These are phyloP conservation scores for Colostygia pectinataria DNA, from an alignment of 2,888 invertebrate genomes.

Conservation along the genomic window DNA sequence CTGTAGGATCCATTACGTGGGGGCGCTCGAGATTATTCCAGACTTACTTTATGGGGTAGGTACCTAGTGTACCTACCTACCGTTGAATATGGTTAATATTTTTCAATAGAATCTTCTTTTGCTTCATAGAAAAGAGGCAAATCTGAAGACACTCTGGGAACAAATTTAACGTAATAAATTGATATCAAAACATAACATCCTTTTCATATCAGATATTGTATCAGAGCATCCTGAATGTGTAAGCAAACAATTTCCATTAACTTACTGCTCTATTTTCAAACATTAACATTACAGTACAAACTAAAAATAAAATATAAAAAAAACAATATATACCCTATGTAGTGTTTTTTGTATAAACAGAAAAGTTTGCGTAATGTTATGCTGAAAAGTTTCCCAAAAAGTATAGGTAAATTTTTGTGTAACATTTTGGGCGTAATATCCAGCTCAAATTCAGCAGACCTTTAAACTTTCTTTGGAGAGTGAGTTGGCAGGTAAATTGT, in stretches of 20 bases:
- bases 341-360: no score
- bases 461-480: slow-evolving; percentile 26
- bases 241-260: slow-evolving; percentile 1
- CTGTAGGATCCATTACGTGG: slow-evolving; percentile 65
- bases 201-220: slow-evolving; percentile 7
- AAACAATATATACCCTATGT: no score
- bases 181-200: slow-evolving; percentile 3
- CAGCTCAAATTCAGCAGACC: slow-evolving; percentile 10
- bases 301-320: no score
- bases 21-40: slow-evolving; percentile 54
- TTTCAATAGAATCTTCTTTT: slow-evolving; percentile 37
- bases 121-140: slow-evolving; percentile 23
- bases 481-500: slow-evolving; percentile 32
- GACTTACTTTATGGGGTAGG: slow-evolving; percentile 48
- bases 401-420: background rate
- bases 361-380: background rate
- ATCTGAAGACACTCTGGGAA: slow-evolving; percentile 10
- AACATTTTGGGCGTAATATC: background rate
- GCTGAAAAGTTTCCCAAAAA: background rate
- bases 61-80: no score
- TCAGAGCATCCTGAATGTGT: slow-evolving; percentile 1
- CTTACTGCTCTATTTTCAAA: no score
- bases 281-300: no score
- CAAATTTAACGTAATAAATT: slow-evolving; percentile 9
- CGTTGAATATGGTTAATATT: slow-evolving; percentile 48